Base-by-base conservation (phyloP, 2,888 invertebrate species). In the Drosophila melanosoma region DNA sequence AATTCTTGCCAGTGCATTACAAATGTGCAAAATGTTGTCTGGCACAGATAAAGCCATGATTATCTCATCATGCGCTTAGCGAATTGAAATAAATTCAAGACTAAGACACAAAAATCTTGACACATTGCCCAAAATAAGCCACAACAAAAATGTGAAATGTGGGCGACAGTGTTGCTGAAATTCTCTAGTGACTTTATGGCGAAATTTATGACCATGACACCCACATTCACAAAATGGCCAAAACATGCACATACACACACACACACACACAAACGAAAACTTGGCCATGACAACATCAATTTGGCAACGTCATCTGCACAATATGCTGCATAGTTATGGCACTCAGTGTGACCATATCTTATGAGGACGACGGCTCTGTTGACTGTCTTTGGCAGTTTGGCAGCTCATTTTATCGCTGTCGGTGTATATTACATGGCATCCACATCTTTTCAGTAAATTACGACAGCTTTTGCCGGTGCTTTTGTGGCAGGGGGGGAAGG, bases 331-430 rank as follows among this genome's bases (percentile, higher is more conserved):
- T 86, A 81, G 79, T 74, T 88, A 83, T 83, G 86, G 84, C 62
- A 51, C 65, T 59, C 82, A 72, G 59, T 79, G 76, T 79, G 81
- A 57, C 81, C 76, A 72, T 80, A 76, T 80, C 76, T 64, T 60
- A 67, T 68, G 59, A 63, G 60, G 77, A 69, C 29, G 29, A 5
- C 29, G 29, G 1, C 54, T 59, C 69, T 68, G 52, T 56, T 64
- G 66, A 40, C 54, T 73, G 77, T 78, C 83, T 69, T 66, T 71
- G 69, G 57, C 73, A 71, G 68, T 75, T 83, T 83, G 88, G 89
- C 87, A 86, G 83, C 87, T 81, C 87, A 88, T 88, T 84, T 81
- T 86, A 86, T 79, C 48, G 84, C 79, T 72, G 89, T 81, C 76
- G 69, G 67, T 67, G 84, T 86, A 83, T 81, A 88, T 84, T 88